These are phyloP conservation scores for Nemotelus pantherinus DNA, from an alignment of 2,888 invertebrate genomes.

Conservation along the genomic window DNA sequence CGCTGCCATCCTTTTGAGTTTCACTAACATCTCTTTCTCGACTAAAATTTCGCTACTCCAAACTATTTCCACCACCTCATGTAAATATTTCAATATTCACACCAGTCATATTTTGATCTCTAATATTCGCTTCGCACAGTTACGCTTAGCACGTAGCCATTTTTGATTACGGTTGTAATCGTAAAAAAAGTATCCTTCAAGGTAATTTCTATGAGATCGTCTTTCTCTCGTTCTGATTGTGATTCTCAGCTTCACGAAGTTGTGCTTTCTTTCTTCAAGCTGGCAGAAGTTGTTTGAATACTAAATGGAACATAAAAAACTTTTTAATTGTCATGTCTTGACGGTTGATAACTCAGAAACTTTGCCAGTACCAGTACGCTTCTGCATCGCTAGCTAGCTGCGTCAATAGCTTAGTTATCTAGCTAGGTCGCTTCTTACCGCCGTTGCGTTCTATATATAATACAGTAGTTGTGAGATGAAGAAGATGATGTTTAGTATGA, in stretches of 20 bases:
- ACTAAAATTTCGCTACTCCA: too few relatives aligned
- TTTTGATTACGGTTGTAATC: constrained; percentile 17
- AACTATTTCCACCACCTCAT: too few relatives aligned
- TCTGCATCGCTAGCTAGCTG: background rate
- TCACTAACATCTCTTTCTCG: too few relatives aligned
- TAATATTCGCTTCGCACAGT: background rate
- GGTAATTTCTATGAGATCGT: background rate
- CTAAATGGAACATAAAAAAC: constrained; percentile 44
- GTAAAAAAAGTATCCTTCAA: constrained; percentile 19
- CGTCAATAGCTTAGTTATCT: background rate
- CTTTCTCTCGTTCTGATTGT: constrained; percentile 10
- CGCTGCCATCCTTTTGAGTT: too few relatives aligned
- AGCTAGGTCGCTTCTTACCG: too few relatives aligned
- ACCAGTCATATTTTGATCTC: background rate
- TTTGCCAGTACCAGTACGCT: background rate
- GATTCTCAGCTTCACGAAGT: background rate
- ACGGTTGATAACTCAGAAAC: constrained; percentile 41
- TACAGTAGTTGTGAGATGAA: background rate
- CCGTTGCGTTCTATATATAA: too few relatives aligned
- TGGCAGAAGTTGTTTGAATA: constrained; percentile 38
- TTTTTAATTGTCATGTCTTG: constrained; percentile 44
- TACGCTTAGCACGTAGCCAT: background rate
- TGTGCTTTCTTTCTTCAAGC: background rate
- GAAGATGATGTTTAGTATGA: background rate
- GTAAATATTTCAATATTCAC: background rate